Evolutionary conservation across 2,888 invertebrate genomes (phyloP).

Genomic region (Trissolcus brochymenae): DNA sequence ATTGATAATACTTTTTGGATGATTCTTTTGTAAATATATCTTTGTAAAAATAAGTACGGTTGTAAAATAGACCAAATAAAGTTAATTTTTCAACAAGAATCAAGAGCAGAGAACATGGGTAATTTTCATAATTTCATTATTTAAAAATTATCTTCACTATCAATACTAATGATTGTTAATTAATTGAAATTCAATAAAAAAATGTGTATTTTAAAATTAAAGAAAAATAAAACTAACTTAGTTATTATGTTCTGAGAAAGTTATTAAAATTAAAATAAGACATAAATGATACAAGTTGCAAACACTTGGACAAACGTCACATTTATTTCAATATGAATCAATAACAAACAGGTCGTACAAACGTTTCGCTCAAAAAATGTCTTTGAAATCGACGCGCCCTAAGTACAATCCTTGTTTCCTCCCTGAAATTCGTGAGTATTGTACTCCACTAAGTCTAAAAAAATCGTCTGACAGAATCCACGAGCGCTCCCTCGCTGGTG

Average conservation of each 20-base stretch:
- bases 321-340: conserved; percentile 55
- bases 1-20: neutral
- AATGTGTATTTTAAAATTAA: no score
- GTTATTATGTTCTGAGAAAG: no score
- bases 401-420: conserved; percentile 34
- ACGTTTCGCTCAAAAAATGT: conserved; percentile 48
- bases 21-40: neutral
- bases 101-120: no score
- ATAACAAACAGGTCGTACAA: conserved; percentile 54
- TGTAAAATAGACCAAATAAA: neutral
- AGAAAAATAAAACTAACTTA: no score
- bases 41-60: neutral
- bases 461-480: no score
- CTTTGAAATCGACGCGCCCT: conserved; percentile 29
- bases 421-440: conserved; percentile 37
- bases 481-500: neutral
- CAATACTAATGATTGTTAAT: no score
- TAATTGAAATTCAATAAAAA: no score
- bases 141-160: no score
- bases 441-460: conserved; percentile 22
- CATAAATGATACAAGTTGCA: conserved; percentile 27
- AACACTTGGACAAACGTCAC: conserved; percentile 58
- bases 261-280: no score
- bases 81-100: no score
- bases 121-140: no score